These are phyloP conservation scores for Microctenopoma stevenorrisi DNA, from an alignment of 2,797 vertebrate genomes.

Conservation along the genomic window DNA sequence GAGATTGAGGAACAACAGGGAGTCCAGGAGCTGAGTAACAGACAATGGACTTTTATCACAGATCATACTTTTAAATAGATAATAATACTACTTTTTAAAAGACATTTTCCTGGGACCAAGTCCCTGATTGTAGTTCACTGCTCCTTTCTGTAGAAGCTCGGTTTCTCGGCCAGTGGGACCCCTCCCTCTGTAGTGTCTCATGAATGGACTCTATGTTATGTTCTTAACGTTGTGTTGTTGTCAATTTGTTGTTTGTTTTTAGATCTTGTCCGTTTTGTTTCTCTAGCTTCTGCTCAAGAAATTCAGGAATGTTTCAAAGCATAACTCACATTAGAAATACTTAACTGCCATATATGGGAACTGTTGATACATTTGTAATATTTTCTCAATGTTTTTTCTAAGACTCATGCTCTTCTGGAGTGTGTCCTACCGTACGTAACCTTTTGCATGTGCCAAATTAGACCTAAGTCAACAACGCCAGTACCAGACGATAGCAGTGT, in stretches of 20 bases:
- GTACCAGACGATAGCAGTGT: conserved; percentile 65
- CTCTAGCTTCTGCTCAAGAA: conserved; percentile 32
- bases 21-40: too few relatives aligned
- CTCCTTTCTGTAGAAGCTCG: conserved; percentile 18
- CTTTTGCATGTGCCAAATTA: conserved; percentile 77
- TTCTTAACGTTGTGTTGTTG: conserved; percentile 41
- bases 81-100: too few relatives aligned
- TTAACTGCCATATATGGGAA: conserved; percentile 26
- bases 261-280: conserved; percentile 26
- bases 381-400: conserved; percentile 38
- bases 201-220: conserved; percentile 37
- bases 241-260: conserved; percentile 30
- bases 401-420: conserved; percentile 19
- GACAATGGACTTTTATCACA: too few relatives aligned
- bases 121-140: conserved; percentile 19
- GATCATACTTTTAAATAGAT: too few relatives aligned
- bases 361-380: conserved; percentile 30
- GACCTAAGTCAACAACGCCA: conserved; percentile 37
- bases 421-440: conserved; percentile 37
- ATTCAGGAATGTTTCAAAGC: conserved; percentile 54
- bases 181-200: conserved; percentile 37
- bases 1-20: too few relatives aligned
- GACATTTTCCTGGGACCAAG: conserved; percentile 10
- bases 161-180: conserved; percentile 40
- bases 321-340: conserved; percentile 49